A percentile compares a stretch with the other conserved stretches of the same genome.
Conservation (phyloP, 2,113 vertebrate genomes). For the Cheirogaleus medius region DNA sequence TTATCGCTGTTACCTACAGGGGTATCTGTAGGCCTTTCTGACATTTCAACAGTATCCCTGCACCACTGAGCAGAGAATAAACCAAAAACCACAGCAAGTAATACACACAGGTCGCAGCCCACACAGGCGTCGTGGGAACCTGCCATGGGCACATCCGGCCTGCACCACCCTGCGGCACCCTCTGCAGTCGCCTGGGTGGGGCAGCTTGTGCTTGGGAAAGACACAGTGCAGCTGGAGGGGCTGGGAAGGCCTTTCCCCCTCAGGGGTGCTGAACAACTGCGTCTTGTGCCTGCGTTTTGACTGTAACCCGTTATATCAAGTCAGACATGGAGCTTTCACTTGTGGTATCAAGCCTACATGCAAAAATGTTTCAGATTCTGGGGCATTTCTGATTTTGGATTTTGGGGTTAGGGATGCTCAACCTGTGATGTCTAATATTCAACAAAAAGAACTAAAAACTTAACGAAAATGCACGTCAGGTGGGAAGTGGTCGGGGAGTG, state of each 20-base stretch:
- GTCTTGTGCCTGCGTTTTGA: neutral
- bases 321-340: no score
- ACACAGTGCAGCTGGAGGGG: neutral
- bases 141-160: accelerated
- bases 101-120: neutral
- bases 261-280: neutral
- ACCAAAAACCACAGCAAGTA: neutral
- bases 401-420: neutral
- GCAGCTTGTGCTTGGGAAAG: neutral
- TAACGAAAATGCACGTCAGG: neutral
- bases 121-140: neutral
- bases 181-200: neutral
- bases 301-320: neutral
- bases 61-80: neutral
- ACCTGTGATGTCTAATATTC: neutral
- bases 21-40: neutral
- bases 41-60: neutral
- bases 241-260: neutral
- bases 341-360: neutral
- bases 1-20: neutral
- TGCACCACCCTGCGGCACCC: neutral
- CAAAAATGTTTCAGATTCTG: neutral
- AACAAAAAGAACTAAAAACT: neutral
- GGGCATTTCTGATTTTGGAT: neutral
- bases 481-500: neutral